These are phyloP conservation scores for Lindbergichthys nudifrons DNA, from an alignment of 2,797 vertebrate species.

Conservation along the genomic window DNA sequence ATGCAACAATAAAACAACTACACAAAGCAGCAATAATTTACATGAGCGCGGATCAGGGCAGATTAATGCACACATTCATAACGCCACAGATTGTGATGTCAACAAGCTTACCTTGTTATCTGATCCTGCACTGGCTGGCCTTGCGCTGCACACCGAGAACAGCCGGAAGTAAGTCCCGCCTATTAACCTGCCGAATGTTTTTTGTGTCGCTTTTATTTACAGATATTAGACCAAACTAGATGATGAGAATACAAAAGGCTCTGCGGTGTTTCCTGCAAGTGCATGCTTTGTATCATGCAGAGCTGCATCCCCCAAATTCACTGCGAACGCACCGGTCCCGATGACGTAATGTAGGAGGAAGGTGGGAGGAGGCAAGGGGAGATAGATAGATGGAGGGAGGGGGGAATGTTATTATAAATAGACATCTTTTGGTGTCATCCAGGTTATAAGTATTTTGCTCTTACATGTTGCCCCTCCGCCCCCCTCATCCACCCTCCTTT, in stretches of 20 bases:
- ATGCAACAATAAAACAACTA: conserved; percentile 27
- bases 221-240: not conserved
- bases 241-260: not conserved
- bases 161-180: conserved; percentile 76
- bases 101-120: conserved; percentile 74
- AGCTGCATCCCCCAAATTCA: conserved; percentile 23
- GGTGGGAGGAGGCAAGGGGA: too few relatives aligned
- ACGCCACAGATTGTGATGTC: not conserved
- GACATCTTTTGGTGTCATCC: conserved; percentile 18
- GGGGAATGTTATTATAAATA: conserved; percentile 27
- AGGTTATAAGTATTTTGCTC: not conserved
- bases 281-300: conserved; percentile 28
- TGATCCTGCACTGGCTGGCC: conserved; percentile 52
- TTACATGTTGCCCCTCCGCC: too few relatives aligned
- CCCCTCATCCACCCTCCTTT: too few relatives aligned
- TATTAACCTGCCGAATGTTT: conserved; percentile 12
- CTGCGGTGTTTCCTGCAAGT: conserved; percentile 12
- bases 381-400: too few relatives aligned
- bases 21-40: not conserved
- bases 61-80: not conserved
- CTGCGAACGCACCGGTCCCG: conserved; percentile 34
- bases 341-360: conserved; percentile 73
- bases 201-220: not conserved
- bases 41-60: fast-evolving
- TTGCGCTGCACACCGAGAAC: conserved; percentile 51